Base-by-base conservation (phyloP, 2,888 invertebrate genomes). In the Phlogophora meticulosa region DNA sequence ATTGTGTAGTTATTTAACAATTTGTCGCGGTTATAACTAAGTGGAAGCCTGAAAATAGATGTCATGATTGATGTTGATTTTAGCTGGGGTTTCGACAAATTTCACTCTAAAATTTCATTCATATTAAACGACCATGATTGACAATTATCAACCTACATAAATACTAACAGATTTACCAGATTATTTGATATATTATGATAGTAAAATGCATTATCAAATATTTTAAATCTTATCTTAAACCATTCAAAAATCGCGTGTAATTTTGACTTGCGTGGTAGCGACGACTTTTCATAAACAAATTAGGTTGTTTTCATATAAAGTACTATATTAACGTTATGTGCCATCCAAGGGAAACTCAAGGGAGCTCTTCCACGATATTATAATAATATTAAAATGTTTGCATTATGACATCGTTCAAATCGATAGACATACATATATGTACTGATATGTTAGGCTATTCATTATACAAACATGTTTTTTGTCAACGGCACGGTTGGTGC, bases 241-340 rank as follows among this genome's bases (percentile, higher is more conserved):
- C n/a, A n/a, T n/a, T 22, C 2, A 13, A 52, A 53, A 66, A 13
- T 67, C 36, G 48, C 71, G 70, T 69, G 42, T 48, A 28, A 45
- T 49, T 57, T 28, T 38, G 11, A 48, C 17, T 48, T 67, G 75
- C 75, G 69, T 76, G 49, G 61, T 17, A 43, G 40, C 36, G n/a
- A 56, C 78, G 42, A 77, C 64, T 77, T 74, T 52, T 74, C 77
- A 59, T 22, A 56, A 46, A 46, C 34, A 59, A 74, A 74, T 77
- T 72, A 77, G 51, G 64, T 77, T 63, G 59, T 74, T 74, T 72
- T 64, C 55, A 72, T 77, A 48, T 60, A 64, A 52, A 74, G 51
- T 42, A 64, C 59, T 59, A 64, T 59, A 74, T 72, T 64, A 77
- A 13, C 32, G 55, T 77, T 49, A 70, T 59, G 38, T 36, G 17